Percentiles rank a stretch among this genome's conserved stretches.
These are phyloP conservation scores for Leucoraja ocellata DNA, from an alignment of 2,797 vertebrate genomes.

Conservation along the genomic window DNA sequence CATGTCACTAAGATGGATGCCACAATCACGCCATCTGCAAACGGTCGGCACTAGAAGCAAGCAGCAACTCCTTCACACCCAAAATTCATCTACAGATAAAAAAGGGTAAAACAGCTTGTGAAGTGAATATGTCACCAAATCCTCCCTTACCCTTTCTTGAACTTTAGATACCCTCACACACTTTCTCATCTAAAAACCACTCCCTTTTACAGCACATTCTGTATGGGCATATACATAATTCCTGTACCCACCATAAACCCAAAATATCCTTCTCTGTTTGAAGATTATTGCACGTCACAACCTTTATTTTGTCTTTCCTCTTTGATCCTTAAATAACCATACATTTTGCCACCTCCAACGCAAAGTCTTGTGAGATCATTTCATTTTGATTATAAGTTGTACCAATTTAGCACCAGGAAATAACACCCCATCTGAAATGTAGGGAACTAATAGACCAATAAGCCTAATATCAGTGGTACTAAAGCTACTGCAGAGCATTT, in stretches of 20 bases:
- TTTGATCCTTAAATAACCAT: not conserved
- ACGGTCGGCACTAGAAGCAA: not conserved
- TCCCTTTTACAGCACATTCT: not conserved
- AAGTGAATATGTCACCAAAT: not conserved
- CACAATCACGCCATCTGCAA: not conserved
- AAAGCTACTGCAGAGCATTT: too few species aligned
- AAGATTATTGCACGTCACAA: not conserved
- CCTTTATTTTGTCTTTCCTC: not conserved
- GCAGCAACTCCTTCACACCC: too few species aligned
- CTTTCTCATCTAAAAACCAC: not conserved
- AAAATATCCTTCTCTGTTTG: not conserved
- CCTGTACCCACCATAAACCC: not conserved
- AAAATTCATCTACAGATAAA: not conserved
- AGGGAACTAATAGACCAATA: too few species aligned
- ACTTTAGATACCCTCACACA: not conserved
- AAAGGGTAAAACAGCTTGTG: not conserved
- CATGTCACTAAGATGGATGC: not conserved
- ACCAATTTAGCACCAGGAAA: not conserved
- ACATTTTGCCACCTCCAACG: not conserved
- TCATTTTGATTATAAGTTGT: not conserved
- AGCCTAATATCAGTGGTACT: too few species aligned
- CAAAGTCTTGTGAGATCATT: not conserved
- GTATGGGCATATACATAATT: not conserved
- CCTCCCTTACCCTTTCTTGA: too few species aligned
- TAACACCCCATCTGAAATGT: not conserved